These are phyloP conservation scores for Amblyteles armatorius DNA, from an alignment of 2,888 invertebrate genomes.

Conservation along the genomic window DNA sequence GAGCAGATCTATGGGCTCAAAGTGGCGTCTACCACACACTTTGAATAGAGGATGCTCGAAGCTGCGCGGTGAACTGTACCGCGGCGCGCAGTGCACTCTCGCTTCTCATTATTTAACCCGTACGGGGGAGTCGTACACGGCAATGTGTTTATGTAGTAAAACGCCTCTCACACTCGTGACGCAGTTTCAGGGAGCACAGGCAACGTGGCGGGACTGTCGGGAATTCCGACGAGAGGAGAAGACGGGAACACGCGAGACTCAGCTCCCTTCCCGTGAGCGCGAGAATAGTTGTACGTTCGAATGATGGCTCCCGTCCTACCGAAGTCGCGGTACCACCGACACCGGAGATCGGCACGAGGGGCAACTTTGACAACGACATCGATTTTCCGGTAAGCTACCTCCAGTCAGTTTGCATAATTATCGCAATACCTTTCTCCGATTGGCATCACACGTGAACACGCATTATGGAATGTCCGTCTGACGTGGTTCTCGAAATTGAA, in stretches of 20 bases:
- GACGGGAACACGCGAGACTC: constrained; percentile 74
- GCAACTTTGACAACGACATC: constrained; percentile 70
- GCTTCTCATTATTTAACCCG: constrained; percentile 46
- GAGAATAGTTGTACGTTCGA: constrained; percentile 75
- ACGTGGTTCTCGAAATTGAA: background rate
- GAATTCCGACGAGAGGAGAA: constrained; percentile 53
- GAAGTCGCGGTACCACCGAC: constrained; percentile 34
- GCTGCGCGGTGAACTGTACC: constrained; percentile 27
- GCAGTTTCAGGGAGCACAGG: constrained; percentile 42
- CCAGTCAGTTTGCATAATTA: constrained; percentile 44
- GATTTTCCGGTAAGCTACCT: constrained; percentile 76
- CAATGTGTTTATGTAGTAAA: constrained; percentile 15
- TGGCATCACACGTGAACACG: background rate
- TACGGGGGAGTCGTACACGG: background rate
- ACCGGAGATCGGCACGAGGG: constrained; percentile 60
- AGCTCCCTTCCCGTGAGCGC: constrained; percentile 78
- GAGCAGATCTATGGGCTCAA: constrained; percentile 25
- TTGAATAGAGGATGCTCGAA: constrained; percentile 25
- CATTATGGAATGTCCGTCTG: background rate
- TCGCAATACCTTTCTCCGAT: background rate
- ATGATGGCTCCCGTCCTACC: constrained; percentile 30
- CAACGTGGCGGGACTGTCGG: constrained; percentile 50
- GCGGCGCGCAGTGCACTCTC: background rate
- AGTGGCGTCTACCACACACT: constrained; percentile 49
- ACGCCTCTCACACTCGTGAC: constrained; percentile 19